Percentiles rank a stretch among this genome's conserved stretches.
These are phyloP conservation scores for Balanococcus diminutus DNA, from an alignment of 2,888 invertebrate genomes.

Conservation along the genomic window DNA sequence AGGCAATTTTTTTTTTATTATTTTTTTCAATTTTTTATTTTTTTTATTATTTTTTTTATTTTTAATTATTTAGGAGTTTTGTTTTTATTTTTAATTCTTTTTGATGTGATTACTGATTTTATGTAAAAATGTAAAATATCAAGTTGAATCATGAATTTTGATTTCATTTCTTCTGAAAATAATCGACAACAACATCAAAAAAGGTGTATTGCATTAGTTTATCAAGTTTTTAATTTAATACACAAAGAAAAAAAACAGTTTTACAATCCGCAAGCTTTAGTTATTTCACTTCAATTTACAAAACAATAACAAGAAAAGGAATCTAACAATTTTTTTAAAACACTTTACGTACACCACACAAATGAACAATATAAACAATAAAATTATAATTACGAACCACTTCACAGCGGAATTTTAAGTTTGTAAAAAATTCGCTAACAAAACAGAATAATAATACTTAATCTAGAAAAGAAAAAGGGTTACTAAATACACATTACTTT, in stretches of 20 bases:
- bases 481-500: no score
- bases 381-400: constrained; percentile 5
- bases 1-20: no score
- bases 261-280: constrained; percentile 7
- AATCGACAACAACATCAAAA: background rate
- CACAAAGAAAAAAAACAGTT: background rate
- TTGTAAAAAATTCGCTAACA: constrained; percentile 34
- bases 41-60: no score
- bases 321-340: constrained; percentile 19
- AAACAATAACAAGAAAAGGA: constrained; percentile 30
- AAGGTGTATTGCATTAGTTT: constrained; percentile 8
- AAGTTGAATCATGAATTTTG: no score
- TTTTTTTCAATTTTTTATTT: no score
- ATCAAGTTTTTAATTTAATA: constrained; percentile 10
- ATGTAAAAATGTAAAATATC: no score
- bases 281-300: background rate
- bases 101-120: no score
- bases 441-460: background rate
- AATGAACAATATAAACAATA: background rate
- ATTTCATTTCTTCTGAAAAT: no score
- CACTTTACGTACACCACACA: background rate
- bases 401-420: background rate
- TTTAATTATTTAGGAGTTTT: no score
- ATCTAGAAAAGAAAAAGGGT: background rate
- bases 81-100: no score